Base-by-base conservation (phyloP, 2,888 invertebrate species). In the Stramonita haemastoma region DNA sequence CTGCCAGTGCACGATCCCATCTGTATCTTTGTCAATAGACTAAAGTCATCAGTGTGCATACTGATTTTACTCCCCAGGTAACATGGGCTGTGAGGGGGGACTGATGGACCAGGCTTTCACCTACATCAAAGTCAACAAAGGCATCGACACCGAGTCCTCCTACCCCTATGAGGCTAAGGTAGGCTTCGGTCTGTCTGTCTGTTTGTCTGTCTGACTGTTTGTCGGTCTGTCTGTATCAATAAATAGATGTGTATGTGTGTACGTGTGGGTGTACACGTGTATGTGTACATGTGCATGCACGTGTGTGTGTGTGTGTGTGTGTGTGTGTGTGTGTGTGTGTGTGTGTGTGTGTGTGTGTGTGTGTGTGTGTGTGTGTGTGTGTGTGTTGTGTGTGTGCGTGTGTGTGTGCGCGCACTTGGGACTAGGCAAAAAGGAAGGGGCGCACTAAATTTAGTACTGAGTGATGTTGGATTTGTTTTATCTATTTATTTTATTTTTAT, bases 121-220 rank as follows among this genome's bases (percentile, higher is more conserved):
- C 15, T 95, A 95, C 91, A 93, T 95, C 89, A 94, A 94, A 87
- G 86, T 89, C 11, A 94, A 95, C 91, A 97, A 97, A 88, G 99
- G 99, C 92, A 97, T 99, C 94, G 99, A 99, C 96, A 98, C 98
- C 0, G 99, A 99, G 96, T 97, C 97, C 90, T 96, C 97, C 2
- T 99, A 99, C 96, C 98, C 98, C 0, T 99, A 99, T 96, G 90
- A 89, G 87, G 94, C 93, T 19, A 92, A 66, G 90, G 94, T 94
- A 90, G 88, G 90, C 77, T 0, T 26, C 6, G 36, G n/a, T n/a
- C n/a, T n/a, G n/a, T n/a, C n/a, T n/a, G n/a, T n/a, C n/a, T n/a
- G n/a, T n/a, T n/a, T n/a, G n/a, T n/a, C n/a, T n/a, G n/a, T n/a
- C n/a, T n/a, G n/a, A n/a, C n/a, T n/a, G n/a, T n/a, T n/a, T n/a